Base-by-base conservation (phyloP, 2,113 vertebrate species). In the Cranoglanis bouderius region DNA sequence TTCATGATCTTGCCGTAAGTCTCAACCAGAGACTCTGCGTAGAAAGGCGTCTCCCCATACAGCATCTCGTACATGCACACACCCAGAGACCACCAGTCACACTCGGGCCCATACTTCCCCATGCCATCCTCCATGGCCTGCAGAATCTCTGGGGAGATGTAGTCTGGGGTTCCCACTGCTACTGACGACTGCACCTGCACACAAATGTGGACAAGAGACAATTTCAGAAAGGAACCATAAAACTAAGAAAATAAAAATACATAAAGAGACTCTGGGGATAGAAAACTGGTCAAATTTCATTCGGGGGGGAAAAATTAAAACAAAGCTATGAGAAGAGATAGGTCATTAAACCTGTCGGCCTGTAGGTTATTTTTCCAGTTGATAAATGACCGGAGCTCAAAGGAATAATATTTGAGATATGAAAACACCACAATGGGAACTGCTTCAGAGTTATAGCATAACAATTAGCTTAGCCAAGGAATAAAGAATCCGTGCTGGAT, bases 1-100 rank as follows among this genome's bases (percentile, higher is more conserved):
- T 99, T 99, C 98, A 99, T 99, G 94, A 99, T 99, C 95, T 98
- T 99, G 8, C 98, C 98, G 2, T 99, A 99, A 16, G 98, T 99
- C 90, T 99, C 98, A 92, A 99, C 97, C 14, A 99, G 94, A 0
- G 97, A 98, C 93, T 99, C 98, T 0, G 98, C 98, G 0, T 99
- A 99, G 91, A 99, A 99, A 0, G 98, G 98, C 0, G 98, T 99
- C 92, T 99, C 98, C 13, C 98, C 98, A 0, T 97, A 99, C 0
- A 99, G 95, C 98, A 99, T 99, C 94, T 99, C 98, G 38, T 99
- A 99, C 96, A 99, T 96, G 94, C 98, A 99, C 61, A 99, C 98
- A 0, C 98, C 98, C 89, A 99, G 93, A 0, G 98, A 99, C 98
- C 98, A 99, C 98, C 98, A 99, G 96, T 99, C 98, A 57, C 98